Evolutionary conservation across 2,113 vertebrate genomes (phyloP).

Genomic region (Pithys albifrons): DNA sequence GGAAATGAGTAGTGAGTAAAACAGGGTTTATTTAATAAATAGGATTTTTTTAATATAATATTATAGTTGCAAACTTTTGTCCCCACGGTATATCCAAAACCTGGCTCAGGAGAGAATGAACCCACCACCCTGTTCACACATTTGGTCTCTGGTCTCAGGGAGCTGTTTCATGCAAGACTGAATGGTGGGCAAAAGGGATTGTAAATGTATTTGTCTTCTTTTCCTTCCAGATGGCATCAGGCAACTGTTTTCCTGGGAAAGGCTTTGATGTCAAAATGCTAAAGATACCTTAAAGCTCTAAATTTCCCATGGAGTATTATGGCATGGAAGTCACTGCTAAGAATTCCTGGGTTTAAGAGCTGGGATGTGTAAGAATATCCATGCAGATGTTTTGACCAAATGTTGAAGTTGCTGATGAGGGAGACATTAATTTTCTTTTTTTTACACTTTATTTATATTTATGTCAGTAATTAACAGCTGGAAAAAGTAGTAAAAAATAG

Average conservation of each 20-base stretch:
- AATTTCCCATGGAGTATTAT: background rate
- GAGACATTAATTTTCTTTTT: accelerated
- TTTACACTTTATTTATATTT: background rate
- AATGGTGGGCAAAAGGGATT: background rate
- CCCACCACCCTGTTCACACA: background rate
- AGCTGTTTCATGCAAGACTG: background rate
- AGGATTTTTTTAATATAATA: background rate
- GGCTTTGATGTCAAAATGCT: background rate
- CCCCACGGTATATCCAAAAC: background rate
- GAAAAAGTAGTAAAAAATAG: background rate
- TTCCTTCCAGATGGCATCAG: slow-evolving; percentile 3
- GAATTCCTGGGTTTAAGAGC: background rate
- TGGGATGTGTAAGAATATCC: background rate
- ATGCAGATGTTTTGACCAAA: background rate
- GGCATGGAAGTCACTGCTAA: background rate
- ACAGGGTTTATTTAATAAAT: background rate
- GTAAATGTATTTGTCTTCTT: background rate
- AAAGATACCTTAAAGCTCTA: slow-evolving; percentile 1
- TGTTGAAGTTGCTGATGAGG: background rate
- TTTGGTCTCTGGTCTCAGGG: background rate
- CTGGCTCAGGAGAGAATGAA: background rate
- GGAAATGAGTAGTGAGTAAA: background rate
- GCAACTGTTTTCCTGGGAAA: background rate
- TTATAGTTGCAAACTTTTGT: background rate
- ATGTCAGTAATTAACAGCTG: background rate